Percentiles rank a stretch among this genome's conserved stretches.
Conservation (phyloP, 2,113 vertebrate genomes). For the Lagopus muta region DNA sequence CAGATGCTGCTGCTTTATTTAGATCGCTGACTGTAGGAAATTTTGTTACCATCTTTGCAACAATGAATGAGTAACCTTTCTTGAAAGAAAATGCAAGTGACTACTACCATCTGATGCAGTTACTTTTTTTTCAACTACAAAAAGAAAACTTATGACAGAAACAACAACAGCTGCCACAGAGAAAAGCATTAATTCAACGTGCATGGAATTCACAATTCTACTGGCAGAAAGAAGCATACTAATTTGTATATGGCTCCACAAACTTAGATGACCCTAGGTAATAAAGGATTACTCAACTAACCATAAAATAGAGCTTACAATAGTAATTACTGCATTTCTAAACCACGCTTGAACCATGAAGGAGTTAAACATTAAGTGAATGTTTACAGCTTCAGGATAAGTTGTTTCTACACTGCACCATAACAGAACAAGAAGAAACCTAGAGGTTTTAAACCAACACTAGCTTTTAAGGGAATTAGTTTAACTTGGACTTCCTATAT, state of each 20-base stretch:
- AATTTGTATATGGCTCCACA: neutral
- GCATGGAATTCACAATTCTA: neutral
- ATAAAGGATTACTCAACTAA: conserved; percentile 8
- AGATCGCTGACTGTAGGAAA: neutral
- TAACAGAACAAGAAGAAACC: neutral
- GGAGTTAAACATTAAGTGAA: neutral
- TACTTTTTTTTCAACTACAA: conserved; percentile 23
- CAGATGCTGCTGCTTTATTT: neutral
- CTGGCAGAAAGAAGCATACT: neutral
- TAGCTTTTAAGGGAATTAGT: neutral
- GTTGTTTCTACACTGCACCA: neutral
- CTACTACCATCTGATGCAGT: neutral
- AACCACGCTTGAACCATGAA: neutral
- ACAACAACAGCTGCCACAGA: neutral
- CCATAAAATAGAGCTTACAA: neutral
- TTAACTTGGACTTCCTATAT: neutral
- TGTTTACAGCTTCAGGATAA: neutral
- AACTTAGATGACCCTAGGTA: neutral
- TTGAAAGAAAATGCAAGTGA: neutral
- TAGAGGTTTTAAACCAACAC: neutral
- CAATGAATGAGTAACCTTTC: neutral
- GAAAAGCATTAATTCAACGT: neutral
- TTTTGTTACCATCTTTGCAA: neutral
- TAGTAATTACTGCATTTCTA: neutral
- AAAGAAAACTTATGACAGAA: neutral